phyloP scores from a whole-genome alignment of 2,797 vertebrate species.

The Apodemus agrarius region DNA sequence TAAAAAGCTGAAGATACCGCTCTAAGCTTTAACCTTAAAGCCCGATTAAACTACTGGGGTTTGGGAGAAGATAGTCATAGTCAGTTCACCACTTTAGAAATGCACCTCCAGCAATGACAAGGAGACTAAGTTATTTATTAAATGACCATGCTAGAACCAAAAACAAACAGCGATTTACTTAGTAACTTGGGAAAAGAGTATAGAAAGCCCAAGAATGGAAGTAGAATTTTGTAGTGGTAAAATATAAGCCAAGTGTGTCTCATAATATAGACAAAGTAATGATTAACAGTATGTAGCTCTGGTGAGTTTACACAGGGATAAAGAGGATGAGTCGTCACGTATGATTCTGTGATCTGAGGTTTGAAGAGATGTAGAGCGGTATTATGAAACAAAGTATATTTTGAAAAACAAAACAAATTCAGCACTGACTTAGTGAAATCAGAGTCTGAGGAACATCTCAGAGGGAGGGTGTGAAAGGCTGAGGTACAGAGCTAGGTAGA shows the following conservation, averaged over 20 bases:
- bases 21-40: not conserved
- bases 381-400: not conserved
- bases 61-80: not conserved
- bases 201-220: not conserved
- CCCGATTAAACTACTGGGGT: not conserved
- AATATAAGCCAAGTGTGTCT: not conserved
- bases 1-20: not conserved
- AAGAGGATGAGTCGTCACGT: not conserved
- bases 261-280: not conserved
- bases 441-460: not conserved
- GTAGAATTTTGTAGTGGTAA: not conserved
- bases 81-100: conserved; percentile 3
- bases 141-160: not conserved
- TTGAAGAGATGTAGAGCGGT: not conserved
- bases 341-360: not conserved
- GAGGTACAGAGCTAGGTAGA: not conserved
- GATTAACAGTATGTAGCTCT: not conserved
- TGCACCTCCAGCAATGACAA: not conserved
- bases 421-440: not conserved
- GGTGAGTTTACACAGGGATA: not conserved
- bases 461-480: not conserved
- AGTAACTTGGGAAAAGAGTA: not conserved
- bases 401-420: not conserved
- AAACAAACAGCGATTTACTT: not conserved
- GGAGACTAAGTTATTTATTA: not conserved